These are phyloP conservation scores for Mya arenaria DNA, from an alignment of 1,140 invertebrate genomes.

Conservation along the genomic window DNA sequence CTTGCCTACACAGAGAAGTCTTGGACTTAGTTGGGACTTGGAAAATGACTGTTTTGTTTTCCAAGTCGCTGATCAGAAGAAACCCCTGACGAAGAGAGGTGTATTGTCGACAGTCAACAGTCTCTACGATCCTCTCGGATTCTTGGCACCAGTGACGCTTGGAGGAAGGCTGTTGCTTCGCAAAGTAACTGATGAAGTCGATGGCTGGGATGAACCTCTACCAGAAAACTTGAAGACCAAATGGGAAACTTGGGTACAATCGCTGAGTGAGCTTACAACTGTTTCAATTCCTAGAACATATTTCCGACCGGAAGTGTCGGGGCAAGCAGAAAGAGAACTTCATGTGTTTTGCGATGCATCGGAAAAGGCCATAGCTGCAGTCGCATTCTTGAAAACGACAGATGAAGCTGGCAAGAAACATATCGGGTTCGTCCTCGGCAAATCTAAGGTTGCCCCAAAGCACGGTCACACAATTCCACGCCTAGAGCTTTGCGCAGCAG, in stretches of 20 bases:
- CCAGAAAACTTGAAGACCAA: not conserved
- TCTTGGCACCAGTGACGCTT: constrained; percentile 16
- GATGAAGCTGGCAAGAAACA: not conserved
- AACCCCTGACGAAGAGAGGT: constrained; percentile 39
- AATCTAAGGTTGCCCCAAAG: constrained; percentile 58
- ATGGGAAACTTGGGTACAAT: constrained; percentile 2
- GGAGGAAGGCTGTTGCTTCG: not conserved
- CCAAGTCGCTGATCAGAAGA: constrained; percentile 22
- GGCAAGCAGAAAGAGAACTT: not conserved
- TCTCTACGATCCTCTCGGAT: constrained; percentile 19
- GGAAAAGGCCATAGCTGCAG: constrained; percentile 43
- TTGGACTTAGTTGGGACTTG: constrained; percentile 50
- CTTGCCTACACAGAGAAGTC: constrained; percentile 41
- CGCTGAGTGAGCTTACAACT: not conserved
- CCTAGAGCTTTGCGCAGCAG: constrained; percentile 54
- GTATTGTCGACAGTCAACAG: constrained; percentile 9
- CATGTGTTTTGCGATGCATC: constrained; percentile 58
- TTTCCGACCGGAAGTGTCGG: not conserved
- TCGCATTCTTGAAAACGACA: constrained; percentile 37
- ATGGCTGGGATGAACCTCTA: constrained; percentile 40
- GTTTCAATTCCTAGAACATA: constrained; percentile 33
- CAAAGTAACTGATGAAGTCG: not conserved
- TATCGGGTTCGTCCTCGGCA: constrained; percentile 42
- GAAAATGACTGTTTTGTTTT: constrained; percentile 44
- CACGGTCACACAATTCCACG: constrained; percentile 53